Percentiles rank a stretch among this genome's conserved stretches.
Evolutionary conservation across 30 jellyfish, hydroid and myxozoan genomes (phyloP).

Genomic region (Turritopsis dohrnii): DNA sequence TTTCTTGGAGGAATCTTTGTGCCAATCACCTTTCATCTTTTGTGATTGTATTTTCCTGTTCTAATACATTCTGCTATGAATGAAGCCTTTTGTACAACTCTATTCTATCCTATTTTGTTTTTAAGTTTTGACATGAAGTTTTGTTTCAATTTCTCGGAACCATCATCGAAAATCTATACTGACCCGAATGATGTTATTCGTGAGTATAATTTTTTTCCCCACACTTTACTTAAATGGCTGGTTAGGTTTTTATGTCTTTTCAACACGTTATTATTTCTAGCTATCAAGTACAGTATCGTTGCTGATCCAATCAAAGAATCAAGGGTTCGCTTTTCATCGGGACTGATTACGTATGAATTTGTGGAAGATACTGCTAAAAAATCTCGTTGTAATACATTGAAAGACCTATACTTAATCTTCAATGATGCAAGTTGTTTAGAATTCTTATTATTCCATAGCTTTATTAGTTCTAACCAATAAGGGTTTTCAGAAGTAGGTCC

Average conservation of each 20-base stretch:
- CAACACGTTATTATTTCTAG: constrained; percentile 19
- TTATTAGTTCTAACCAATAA: too few species aligned
- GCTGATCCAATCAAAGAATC: constrained; percentile 65
- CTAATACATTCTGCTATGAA: too few species aligned
- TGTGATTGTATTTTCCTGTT: too few species aligned
- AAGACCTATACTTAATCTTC: constrained; percentile 17
- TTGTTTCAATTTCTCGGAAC: constrained; percentile 22
- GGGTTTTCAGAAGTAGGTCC: too few species aligned
- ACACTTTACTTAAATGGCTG: too few species aligned
- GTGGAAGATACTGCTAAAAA: background rate
- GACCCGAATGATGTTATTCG: background rate
- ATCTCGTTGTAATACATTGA: background rate
- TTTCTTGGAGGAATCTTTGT: too few species aligned
- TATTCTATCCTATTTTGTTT: background rate
- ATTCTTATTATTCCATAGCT: too few species aligned
- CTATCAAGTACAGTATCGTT: constrained; percentile 25
- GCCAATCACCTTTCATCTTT: too few species aligned
- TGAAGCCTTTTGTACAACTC: too few species aligned
- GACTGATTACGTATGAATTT: background rate
- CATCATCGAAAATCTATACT: background rate
- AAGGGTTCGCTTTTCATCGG: constrained; percentile 40
- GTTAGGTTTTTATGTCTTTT: too few species aligned
- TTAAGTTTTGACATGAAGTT: constrained; percentile 26
- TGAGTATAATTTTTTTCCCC: too few species aligned
- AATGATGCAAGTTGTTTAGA: constrained; percentile 3